Base-by-base conservation (phyloP, 1,140 invertebrate species). In the Lanistes nyassanus region DNA sequence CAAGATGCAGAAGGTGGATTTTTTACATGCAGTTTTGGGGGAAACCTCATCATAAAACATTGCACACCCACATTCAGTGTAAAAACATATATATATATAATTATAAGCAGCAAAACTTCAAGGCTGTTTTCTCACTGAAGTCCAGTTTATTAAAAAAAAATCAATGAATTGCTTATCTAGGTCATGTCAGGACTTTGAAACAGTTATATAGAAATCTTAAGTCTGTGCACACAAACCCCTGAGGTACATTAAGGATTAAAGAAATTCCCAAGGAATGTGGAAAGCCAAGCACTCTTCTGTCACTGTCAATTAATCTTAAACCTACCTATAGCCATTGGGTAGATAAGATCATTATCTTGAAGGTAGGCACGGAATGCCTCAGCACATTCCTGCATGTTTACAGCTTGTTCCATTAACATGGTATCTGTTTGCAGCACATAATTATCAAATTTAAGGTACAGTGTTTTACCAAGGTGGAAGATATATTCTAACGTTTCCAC, bases 401-500 rank as follows among this genome's bases (percentile, higher is more conserved):
- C 51, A 2, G 7, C 16, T 19, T 55, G 76, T 53, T 21, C 31
- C 58, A 77, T 42, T 70, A 53, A 55, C 31, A 64, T 51, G 53
- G 37, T 39, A 29, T 74, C 47, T 77, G 34, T 36, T 19, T 26
- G 39, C 56, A 58, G 56, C 23, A 58, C 5, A 58, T 23, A 60
- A 26, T 11, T 9, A 60, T 26, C 7, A 26, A 11, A 60, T 26
- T 26, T 31, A 53, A 53, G 23, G 56, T 26, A 60, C 29, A 60
- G n/a, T 23, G 23, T 60, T 9, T 26, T 11, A 60, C 1, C 23
- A 60, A 23, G 9, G n/a, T 4, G 21, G n/a, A 11, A 60, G 23
- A 60, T 60, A 23, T 65, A 29, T 31, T 26, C 26, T 5, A 36
- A 65, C 34, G 62, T 31, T 7, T 65, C 26, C 62, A 65, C 19